Conservation (phyloP, 2,113 vertebrate genomes). For the Lucifuga dentata region DNA sequence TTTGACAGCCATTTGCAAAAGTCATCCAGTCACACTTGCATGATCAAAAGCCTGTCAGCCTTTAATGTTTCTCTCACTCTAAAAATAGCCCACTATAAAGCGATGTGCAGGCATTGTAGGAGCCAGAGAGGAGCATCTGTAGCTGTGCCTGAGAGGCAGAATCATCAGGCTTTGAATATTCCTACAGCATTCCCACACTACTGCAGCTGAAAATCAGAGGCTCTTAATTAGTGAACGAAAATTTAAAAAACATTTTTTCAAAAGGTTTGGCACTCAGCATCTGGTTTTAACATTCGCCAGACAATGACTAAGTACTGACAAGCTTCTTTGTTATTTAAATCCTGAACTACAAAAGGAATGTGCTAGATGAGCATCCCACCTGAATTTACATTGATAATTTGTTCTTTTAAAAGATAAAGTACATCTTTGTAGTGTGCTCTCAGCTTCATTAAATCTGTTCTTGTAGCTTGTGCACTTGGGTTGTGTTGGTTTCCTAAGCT, state of each 20-base stretch:
- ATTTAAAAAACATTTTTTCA: conserved; percentile 6
- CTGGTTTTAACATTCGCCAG: conserved; percentile 27
- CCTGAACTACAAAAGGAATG: not conserved
- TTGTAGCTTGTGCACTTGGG: conserved; percentile 12
- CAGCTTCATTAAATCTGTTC: conserved; percentile 15
- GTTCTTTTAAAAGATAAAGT: conserved; percentile 36
- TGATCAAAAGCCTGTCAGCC: conserved; percentile 48
- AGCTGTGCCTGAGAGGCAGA: conserved; percentile 43
- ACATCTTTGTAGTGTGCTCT: conserved; percentile 10
- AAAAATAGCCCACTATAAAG: conserved; percentile 60
- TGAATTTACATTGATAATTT: conserved; percentile 18
- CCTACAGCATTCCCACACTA: conserved; percentile 45
- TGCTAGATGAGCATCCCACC: conserved; percentile 7
- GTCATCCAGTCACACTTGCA: conserved; percentile 40
- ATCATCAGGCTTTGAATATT: conserved; percentile 65
- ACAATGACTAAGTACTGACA: not conserved
- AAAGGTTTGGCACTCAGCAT: conserved; percentile 24
- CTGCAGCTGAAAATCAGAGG: conserved; percentile 45
- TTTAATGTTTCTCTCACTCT: conserved; percentile 42
- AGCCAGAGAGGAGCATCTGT: conserved; percentile 57
- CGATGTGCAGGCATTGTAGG: conserved; percentile 47
- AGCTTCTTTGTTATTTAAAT: conserved; percentile 27
- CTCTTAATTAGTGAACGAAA: conserved; percentile 32
- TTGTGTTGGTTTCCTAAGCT: not conserved
- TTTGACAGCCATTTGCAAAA: conserved; percentile 28